These are phyloP conservation scores for Typhlichthys subterraneus DNA, from an alignment of 2,797 vertebrate species.

Conservation along the genomic window DNA sequence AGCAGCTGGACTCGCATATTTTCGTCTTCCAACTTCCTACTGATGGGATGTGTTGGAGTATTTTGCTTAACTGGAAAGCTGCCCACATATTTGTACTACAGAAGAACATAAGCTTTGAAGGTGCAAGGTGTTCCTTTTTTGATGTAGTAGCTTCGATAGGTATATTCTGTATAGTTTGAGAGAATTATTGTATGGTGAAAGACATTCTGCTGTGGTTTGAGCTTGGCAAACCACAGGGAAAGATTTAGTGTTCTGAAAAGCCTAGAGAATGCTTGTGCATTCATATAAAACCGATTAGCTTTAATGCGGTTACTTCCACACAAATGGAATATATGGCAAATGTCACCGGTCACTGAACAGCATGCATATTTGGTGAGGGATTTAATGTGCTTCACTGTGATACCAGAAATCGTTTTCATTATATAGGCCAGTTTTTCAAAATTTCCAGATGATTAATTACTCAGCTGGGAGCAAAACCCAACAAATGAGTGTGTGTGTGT, in stretches of 20 bases:
- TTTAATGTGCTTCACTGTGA: too few relatives aligned
- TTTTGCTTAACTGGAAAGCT: constrained; percentile 3
- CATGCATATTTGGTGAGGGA: too few relatives aligned
- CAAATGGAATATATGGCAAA: too few relatives aligned
- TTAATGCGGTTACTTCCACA: too few relatives aligned
- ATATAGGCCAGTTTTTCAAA: too few relatives aligned
- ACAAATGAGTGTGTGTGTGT: constrained; percentile 35
- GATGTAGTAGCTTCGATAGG: too few relatives aligned
- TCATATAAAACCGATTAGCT: neutral
- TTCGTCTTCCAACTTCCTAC: constrained; percentile 37
- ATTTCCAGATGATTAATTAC: too few relatives aligned
- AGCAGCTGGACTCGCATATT: constrained; percentile 61
- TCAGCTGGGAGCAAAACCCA: neutral
- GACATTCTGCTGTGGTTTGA: constrained; percentile 28
- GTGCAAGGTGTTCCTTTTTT: constrained; percentile 39
- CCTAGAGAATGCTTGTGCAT: neutral
- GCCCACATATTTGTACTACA: neutral
- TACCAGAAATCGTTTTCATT: too few relatives aligned
- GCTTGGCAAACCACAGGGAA: constrained; percentile 37
- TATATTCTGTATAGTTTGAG: neutral
- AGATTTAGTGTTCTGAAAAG: constrained; percentile 25
- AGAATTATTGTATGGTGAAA: neutral
- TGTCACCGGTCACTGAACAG: too few relatives aligned
- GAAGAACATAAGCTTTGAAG: constrained; percentile 26
- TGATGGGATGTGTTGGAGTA: constrained; percentile 38